Conservation (phyloP, 2,113 vertebrate species). For the Sinocyclocheilus maitianheensis region DNA sequence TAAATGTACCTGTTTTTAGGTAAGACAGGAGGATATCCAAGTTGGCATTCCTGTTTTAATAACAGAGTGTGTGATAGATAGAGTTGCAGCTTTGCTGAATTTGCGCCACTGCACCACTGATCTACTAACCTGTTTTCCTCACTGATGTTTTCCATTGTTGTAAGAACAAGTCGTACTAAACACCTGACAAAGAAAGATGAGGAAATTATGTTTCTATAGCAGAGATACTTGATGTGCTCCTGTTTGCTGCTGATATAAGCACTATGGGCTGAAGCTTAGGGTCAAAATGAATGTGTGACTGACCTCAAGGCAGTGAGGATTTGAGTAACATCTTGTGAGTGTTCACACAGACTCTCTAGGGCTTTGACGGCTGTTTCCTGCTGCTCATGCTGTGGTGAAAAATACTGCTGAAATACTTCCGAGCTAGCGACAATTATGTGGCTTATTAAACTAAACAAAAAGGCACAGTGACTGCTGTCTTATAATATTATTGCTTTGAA, state of each 20-base stretch:
- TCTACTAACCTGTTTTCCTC: conserved; percentile 75
- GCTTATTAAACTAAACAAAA: neutral
- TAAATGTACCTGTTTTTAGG: conserved; percentile 74
- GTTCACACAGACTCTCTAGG: conserved; percentile 82
- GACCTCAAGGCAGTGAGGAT: conserved; percentile 85
- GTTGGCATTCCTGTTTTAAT: conserved; percentile 69
- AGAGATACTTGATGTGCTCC: neutral
- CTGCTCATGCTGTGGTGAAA: conserved; percentile 79
- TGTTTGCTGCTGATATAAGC: neutral
- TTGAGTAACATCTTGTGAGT: conserved; percentile 74
- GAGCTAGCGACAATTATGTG: neutral
- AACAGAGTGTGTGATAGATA: neutral
- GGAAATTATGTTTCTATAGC: neutral
- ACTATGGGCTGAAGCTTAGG: neutral
- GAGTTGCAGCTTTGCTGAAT: neutral
- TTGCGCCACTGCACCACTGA: neutral
- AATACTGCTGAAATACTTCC: neutral
- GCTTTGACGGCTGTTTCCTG: conserved; percentile 80
- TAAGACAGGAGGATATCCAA: conserved; percentile 75
- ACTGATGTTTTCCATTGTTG: conserved; percentile 66
- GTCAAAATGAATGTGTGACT: conserved; percentile 46
- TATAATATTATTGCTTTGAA: neutral
- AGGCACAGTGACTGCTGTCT: neutral
- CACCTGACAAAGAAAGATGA: conserved; percentile 73
- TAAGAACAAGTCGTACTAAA: conserved; percentile 81